Evolutionary conservation across 2,797 vertebrate species (phyloP), one percentile per base, ranked within the genome.

Genomic region (Etheostoma perlongum): DNA sequence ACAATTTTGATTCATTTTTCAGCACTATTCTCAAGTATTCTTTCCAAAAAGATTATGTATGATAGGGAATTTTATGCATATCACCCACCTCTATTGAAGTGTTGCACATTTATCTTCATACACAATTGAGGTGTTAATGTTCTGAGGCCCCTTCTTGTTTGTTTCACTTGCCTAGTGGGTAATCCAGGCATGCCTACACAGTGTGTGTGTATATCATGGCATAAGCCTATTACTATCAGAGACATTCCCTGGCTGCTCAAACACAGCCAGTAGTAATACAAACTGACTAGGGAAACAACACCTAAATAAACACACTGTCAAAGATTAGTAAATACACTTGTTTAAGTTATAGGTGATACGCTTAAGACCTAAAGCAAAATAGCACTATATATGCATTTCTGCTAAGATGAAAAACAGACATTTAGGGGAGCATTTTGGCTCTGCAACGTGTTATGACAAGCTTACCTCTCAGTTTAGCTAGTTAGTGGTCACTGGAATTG

Each of bases 141-240:
- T 67, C n/a, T 30, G 63, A 57, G 54, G 54, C 21, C 46, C 33
- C 27, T 64, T 25, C 69, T 74, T 69, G 75, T 69, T 52, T 77
- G 18, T 70, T 70, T 48, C 0, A 1, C n/a, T 52, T 71, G 25
- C 47, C 49, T 51, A 10, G 48, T 7, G 5, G 8, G 48, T 89
- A 76, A 86, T 84, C 58, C 54, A 76, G 63, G 57, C 27, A 57
- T 76, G 49, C 68, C 44, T 25, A 36, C 63, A 55, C 33, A 46
- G 40, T 3, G 1, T 67, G 68, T 76, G 68, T 76, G 55, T 52
- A 30, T 74, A 55, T 87, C 83, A 69, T 76, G 78, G 74, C 77
- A 60, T 76, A 74, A 84, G 61, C 76, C 63, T 79, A 52, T 84
- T 84, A 81, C 49, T 67, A 79, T 81, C 61, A 81, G 86, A 68